Base-by-base conservation (phyloP, 2,113 vertebrate genomes). In the Nesospiza acunhae region DNA sequence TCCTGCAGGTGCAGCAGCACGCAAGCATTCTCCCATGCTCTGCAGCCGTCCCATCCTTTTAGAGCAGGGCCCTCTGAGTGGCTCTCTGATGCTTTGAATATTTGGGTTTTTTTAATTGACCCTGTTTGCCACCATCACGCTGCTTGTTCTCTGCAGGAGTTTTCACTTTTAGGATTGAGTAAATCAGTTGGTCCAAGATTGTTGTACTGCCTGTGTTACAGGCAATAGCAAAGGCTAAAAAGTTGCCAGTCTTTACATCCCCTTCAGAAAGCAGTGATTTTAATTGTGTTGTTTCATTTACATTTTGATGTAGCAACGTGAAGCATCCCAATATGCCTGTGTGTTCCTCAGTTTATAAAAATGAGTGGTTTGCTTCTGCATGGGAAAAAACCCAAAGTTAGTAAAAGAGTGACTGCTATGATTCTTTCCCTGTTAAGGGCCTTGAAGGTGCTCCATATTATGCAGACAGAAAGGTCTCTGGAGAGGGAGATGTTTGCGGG, bases 1-100 rank as follows among this genome's bases (percentile, higher is more conserved):
- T n/a, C 63, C n/a, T 88, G 92, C 94, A 96, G 93, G 95, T 94
- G 90, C 91, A 90, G 89, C 88, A 81, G 4, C 27, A 19, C 11
- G 6, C 59, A n/a, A 13, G 44, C 23, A 20, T n/a, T 78, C 94
- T 95, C 92, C 84, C 95, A 93, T 24, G 46, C 89, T 78, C 72
- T 84, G 91, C 35, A 77, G 39, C 72, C 47, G 27, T 67, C 58
- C 56, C 66, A 3, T 73, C 64, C 0, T 74, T 92, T 68, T 39
- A 80, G 35, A 84, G 12, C 46, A 77, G 53, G 14, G 37, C 67
- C 28, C 14, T 94, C 24, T 20, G 14, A 76, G n/a, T 33, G 79
- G 24, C 15, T 49, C 11, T 53, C n/a, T 50, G 41, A 73, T 69
- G 15, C 10, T 85, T n/a, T 53, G 23, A 56, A 39, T 3, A 13